A percentile compares a stretch with the other conserved stretches of the same genome.
Conservation (phyloP, 2,113 vertebrate species). For the Sinocyclocheilus anophthalmus region DNA sequence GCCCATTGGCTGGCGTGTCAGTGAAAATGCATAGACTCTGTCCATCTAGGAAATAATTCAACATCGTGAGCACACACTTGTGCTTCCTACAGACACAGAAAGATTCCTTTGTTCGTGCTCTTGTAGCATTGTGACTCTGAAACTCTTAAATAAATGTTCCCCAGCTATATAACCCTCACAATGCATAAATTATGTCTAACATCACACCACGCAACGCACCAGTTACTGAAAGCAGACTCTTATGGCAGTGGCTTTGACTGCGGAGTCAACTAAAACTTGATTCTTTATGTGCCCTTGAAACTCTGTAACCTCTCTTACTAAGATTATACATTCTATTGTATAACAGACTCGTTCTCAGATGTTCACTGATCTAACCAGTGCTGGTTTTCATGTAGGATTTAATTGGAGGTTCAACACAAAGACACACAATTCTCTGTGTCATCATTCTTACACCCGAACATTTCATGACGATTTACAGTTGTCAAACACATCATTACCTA, state of each 20-base stretch:
- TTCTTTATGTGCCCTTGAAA: slow-evolving; percentile 18
- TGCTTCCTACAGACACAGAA: slow-evolving; percentile 55
- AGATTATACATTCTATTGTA: slow-evolving; percentile 23
- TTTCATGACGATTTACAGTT: slow-evolving; percentile 58
- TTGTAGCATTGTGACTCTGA: slow-evolving; percentile 29
- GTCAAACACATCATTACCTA: slow-evolving; percentile 55
- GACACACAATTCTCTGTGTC: neutral
- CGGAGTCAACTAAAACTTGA: slow-evolving; percentile 34
- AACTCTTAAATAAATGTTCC: slow-evolving; percentile 30
- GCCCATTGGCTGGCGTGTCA: slow-evolving; percentile 63
- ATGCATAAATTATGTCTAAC: slow-evolving; percentile 47
- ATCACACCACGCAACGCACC: slow-evolving; percentile 36
- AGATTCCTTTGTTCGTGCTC: slow-evolving; percentile 42
- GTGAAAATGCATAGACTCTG: slow-evolving; percentile 81
- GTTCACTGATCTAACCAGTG: slow-evolving; percentile 28
- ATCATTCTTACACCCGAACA: neutral
- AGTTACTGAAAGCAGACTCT: slow-evolving; percentile 35
- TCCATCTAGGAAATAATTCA: slow-evolving; percentile 66
- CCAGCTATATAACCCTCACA: slow-evolving; percentile 35
- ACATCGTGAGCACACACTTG: slow-evolving; percentile 48
- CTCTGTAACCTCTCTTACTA: slow-evolving; percentile 11
- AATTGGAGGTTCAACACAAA: slow-evolving; percentile 4
- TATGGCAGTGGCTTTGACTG: slow-evolving; percentile 3
- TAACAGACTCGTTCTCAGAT: slow-evolving; percentile 29
- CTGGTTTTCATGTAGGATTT: neutral